Evolutionary conservation across 2,888 invertebrate species (phyloP).

Genomic region (Gastracanthus pulcherrimus): DNA sequence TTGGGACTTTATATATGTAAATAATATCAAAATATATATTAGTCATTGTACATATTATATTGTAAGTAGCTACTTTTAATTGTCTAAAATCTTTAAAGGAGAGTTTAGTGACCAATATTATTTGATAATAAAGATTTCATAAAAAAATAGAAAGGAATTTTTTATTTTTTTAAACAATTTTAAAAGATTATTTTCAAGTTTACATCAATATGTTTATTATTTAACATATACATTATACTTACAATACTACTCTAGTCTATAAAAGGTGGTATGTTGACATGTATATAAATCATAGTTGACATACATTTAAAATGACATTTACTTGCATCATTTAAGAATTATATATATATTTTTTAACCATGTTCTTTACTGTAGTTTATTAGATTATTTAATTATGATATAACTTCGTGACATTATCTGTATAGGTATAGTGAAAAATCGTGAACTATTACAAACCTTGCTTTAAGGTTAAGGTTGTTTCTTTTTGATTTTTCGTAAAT

Average conservation of each 20-base stretch:
- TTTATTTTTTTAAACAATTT: neutral
- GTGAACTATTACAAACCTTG: neutral
- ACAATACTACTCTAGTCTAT: neutral
- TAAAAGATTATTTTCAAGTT: neutral
- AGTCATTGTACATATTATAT: slow-evolving; percentile 38
- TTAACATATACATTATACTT: neutral
- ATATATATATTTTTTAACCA: neutral
- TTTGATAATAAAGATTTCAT: slow-evolving; percentile 50
- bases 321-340: slow-evolving; percentile 3
- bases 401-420: neutral
- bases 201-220: neutral
- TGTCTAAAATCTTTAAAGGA: neutral
- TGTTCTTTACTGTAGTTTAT: neutral
- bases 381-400: slow-evolving; percentile 28
- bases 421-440: neutral
- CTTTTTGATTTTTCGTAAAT: neutral
- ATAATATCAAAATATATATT: slow-evolving; percentile 35
- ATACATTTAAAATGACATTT: slow-evolving; percentile 1
- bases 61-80: slow-evolving; percentile 9
- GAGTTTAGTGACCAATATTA: slow-evolving; percentile 24
- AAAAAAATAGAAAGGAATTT: neutral
- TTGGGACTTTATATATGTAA: slow-evolving; percentile 14
- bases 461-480: slow-evolving; percentile 41
- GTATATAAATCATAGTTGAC: neutral
- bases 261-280: neutral